phyloP scores from a whole-genome alignment of 2,888 invertebrate species.

The Acholoe squamosa region DNA sequence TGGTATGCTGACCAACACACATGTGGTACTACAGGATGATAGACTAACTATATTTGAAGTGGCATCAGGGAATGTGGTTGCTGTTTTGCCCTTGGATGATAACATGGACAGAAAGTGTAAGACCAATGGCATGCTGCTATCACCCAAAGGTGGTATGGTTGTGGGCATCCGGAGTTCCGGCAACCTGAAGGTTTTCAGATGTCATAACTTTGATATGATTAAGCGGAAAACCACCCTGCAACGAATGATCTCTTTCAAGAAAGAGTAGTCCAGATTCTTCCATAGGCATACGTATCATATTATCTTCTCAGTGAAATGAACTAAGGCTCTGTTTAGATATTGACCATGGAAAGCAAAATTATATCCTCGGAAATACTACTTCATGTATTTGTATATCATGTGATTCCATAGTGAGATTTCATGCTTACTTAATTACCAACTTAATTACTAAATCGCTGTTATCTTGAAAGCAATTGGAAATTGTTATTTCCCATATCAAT shows the following conservation, averaged over 20 bases:
- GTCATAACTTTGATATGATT: slow-evolving; percentile 67
- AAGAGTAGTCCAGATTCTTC: slow-evolving; percentile 17
- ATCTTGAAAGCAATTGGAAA: no score
- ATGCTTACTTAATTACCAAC: no score
- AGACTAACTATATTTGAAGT: slow-evolving; percentile 67
- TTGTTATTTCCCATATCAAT: no score
- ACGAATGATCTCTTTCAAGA: slow-evolving; percentile 69
- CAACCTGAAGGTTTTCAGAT: slow-evolving; percentile 64
- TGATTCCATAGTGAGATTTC: no score
- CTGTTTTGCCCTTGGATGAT: slow-evolving; percentile 64
- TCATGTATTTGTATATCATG: no score
- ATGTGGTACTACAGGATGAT: slow-evolving; percentile 67
- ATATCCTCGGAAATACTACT: no score
- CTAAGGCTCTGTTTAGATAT: no score
- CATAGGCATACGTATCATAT: neutral
- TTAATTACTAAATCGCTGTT: no score
- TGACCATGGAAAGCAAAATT: no score
- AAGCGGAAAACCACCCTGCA: slow-evolving; percentile 69
- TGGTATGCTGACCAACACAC: slow-evolving; percentile 71
- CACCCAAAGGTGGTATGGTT: slow-evolving; percentile 67
- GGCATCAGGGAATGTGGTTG: slow-evolving; percentile 66
- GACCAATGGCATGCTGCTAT: slow-evolving; percentile 63
- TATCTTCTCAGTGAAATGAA: no score
- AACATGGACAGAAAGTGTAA: slow-evolving; percentile 52
- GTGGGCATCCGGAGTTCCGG: slow-evolving; percentile 64